Evolutionary conservation across 1,140 invertebrate genomes (phyloP).

Genomic region (Drosophila biarmipes): DNA sequence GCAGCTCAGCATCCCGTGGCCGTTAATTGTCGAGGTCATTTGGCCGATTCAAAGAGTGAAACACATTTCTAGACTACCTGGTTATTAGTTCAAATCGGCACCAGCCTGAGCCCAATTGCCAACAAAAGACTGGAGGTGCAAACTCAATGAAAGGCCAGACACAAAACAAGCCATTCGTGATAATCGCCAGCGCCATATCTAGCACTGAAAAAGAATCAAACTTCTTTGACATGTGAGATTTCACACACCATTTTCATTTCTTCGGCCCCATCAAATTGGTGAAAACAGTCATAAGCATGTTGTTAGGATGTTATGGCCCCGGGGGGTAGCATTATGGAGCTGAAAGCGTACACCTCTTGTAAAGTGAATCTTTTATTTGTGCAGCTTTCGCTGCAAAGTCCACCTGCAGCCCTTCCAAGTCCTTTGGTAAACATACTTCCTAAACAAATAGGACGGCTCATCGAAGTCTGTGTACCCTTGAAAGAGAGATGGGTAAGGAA

Average conservation of each 20-base stretch:
- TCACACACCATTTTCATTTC: slow-evolving; percentile 48
- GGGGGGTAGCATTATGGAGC: not conserved
- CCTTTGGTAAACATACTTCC: slow-evolving; percentile 36
- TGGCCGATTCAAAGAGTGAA: slow-evolving; percentile 75
- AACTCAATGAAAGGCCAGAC: slow-evolving; percentile 30
- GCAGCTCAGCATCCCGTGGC: slow-evolving; percentile 26
- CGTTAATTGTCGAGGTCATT: slow-evolving; percentile 66
- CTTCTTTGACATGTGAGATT: slow-evolving; percentile 27
- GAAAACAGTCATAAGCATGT: slow-evolving; percentile 36
- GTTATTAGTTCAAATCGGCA: slow-evolving; percentile 68
- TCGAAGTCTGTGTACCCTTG: slow-evolving; percentile 23
- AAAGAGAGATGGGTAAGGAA: not conserved
- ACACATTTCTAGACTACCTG: slow-evolving; percentile 78
- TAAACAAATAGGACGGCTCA: slow-evolving; percentile 1
- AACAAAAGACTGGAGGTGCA: slow-evolving; percentile 44
- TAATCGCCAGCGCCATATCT: slow-evolving; percentile 13
- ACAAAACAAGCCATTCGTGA: slow-evolving; percentile 27
- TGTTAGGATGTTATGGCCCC: slow-evolving; percentile 17
- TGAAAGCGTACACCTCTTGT: slow-evolving; percentile 13
- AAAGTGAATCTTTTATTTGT: slow-evolving; percentile 50
- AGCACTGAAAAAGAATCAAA: slow-evolving; percentile 13
- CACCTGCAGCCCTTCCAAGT: slow-evolving; percentile 31
- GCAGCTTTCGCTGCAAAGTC: slow-evolving; percentile 63
- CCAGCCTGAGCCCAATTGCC: slow-evolving; percentile 23
- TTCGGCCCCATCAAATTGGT: slow-evolving; percentile 26